phyloP scores from a whole-genome alignment of 2,888 invertebrate genomes.

The Limnephilus lunatus region DNA sequence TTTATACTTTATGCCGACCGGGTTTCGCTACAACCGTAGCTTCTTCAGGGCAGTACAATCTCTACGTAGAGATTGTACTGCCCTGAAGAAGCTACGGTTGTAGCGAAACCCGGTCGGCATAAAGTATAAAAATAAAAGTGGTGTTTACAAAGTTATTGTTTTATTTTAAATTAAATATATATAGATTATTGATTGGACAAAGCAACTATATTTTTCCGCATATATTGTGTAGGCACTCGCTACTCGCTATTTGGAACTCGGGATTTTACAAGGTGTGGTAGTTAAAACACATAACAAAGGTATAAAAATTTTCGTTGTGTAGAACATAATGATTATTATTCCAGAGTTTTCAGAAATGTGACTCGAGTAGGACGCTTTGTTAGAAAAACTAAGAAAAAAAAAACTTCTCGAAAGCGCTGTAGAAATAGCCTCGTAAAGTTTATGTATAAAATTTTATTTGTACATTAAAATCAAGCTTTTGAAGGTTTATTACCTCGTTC shows the following conservation, averaged over 20 bases:
- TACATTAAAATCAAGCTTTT: slow-evolving; percentile 30
- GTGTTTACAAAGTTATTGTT: no score
- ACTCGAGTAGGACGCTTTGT: background rate
- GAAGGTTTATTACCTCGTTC: slow-evolving; percentile 10
- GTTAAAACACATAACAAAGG: background rate
- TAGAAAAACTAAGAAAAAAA: background rate
- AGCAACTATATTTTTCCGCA: background rate
- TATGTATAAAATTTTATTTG: slow-evolving; percentile 10
- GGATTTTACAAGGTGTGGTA: background rate
- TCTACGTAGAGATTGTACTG: no score
- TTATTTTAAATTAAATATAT: no score
- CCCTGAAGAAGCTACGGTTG: no score
- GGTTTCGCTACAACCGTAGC: no score
- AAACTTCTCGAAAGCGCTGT: slow-evolving; percentile 12
- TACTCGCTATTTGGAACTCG: background rate
- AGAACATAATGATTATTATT: background rate
- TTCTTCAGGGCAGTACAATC: no score
- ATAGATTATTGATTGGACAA: background rate
- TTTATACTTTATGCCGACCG: no score
- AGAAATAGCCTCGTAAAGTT: slow-evolving; percentile 21
- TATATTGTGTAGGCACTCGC: background rate
- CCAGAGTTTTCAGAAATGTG: background rate
- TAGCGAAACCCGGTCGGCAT: no score
- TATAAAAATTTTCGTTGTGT: background rate
- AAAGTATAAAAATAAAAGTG: no score